Percentiles rank a stretch among this genome's conserved stretches.
phyloP scores from a whole-genome alignment of 1,140 invertebrate genomes.

The Anthonomus grandis region DNA sequence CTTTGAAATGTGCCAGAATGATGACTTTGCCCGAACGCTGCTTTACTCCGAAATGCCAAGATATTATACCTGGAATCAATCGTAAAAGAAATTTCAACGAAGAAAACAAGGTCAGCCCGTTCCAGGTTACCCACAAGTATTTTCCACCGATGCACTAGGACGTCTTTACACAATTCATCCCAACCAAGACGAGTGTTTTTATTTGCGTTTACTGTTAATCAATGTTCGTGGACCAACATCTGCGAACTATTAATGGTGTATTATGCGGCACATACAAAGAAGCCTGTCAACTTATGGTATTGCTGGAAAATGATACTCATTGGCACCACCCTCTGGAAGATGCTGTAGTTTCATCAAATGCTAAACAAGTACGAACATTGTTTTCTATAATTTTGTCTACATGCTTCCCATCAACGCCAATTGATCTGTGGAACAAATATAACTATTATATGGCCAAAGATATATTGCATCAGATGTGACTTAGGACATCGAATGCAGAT shows the following conservation, averaged over 20 bases:
- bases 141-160: conserved; percentile 43
- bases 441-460: too few species aligned
- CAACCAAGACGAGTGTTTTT: conserved; percentile 50
- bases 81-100: conserved; percentile 42
- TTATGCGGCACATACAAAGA: too few species aligned
- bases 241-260: conserved; percentile 50
- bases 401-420: too few species aligned
- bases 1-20: conserved; percentile 45
- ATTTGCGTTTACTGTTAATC: conserved; percentile 49
- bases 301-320: too few species aligned
- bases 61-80: conserved; percentile 49
- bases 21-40: conserved; percentile 49
- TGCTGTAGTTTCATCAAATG: too few species aligned
- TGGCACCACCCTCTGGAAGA: too few species aligned
- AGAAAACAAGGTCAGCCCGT: conserved; percentile 43
- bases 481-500: too few species aligned
- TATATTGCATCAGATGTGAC: too few species aligned
- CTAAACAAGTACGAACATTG: too few species aligned
- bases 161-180: conserved; percentile 47
- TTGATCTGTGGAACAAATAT: too few species aligned
- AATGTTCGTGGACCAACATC: conserved; percentile 50
- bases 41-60: conserved; percentile 48
- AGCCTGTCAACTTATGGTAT: too few species aligned
- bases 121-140: conserved; percentile 38
- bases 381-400: too few species aligned